Base-by-base conservation (phyloP, 2,888 invertebrate species). In the Tupiocoris notatus region DNA sequence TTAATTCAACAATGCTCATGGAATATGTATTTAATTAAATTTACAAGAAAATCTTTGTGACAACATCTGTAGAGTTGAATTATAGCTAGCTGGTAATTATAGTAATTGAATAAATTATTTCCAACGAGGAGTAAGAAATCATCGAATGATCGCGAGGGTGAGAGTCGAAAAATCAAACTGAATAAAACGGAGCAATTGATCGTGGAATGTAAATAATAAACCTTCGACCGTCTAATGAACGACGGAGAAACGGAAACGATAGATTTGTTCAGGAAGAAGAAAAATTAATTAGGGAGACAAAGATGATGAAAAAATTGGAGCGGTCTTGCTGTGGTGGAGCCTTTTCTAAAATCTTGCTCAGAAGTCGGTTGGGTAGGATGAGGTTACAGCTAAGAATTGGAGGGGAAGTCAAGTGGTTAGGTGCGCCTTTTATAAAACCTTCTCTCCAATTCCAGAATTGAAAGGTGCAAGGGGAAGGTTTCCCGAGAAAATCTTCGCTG, bases 331-430 rank as follows among this genome's bases (percentile, higher is more conserved):
- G 22, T 64, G 9, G 23, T 24, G 24, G 23, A 62, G 62, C 12
- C n/a, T n/a, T n/a, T n/a, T n/a, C n/a, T n/a, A n/a, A n/a, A n/a
- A n/a, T n/a, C n/a, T n/a, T n/a, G n/a, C n/a, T n/a, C n/a, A n/a
- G n/a, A n/a, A n/a, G n/a, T n/a, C n/a, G n/a, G n/a, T 3, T 39
- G 39, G 25, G 25, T 12, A n/a, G 12, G 39, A 39, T 39, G 54
- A 39, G 18, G 25, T 66, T 39, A 39, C 54, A 20, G 25, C 66
- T 39, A 66, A 66, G 18, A 25, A 66, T 39, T 21, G 66, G 54
- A 9, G 66, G 18, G 54, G 23, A 66, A 66, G 66, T 39, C 66
- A 66, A 66, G 66, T 66, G 66, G 65, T 65, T 63, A 39, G 39
- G 39, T 39, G 3, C 39, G 39, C 39, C 39, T 39, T n/a, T 39